Evolutionary conservation across 1,140 invertebrate genomes (phyloP), one percentile per base, ranked within the genome.

Genomic region (Drosophila serrata): DNA sequence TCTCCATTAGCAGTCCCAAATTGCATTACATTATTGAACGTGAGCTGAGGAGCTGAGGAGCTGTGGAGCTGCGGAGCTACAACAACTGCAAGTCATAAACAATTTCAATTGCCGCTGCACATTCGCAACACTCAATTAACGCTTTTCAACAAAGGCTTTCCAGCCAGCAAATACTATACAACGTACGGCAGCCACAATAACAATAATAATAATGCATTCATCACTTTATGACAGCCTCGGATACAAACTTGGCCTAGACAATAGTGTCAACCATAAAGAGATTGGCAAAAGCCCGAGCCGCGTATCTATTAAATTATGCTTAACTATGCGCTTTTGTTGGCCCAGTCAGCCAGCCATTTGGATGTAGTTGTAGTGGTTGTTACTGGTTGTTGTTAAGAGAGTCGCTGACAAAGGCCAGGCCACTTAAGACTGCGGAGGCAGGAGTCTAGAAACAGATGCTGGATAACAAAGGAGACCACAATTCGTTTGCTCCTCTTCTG

Each of bases 41-140:
- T 48, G 76, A 61, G 48, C 42, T 27, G 13, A 29, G 72, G 42
- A 49, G 24, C 24, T 9, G 3, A 53, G 9, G 40, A 27, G 42
- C 29, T 22, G 31, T 7, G 17, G 19, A 27, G 46, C 29, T 53
- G 19, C 6, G 13, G 31, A 27, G 45, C 68, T 63, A 43, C 56
- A 60, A 42, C 84, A 90, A 85, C 78, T 90, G 86, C 86, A 90
- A 90, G 85, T 90, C 85, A 90, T 90, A 90, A 90, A 90, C 86
- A 90, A 90, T 90, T 90, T 84, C 85, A 90, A 88, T 90, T 88
- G 85, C 85, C 77, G 85, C 78, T 90, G 85, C 81, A 85, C 85
- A 90, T 90, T 90, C 85, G 85, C 85, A 90, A 90, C 85, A 90
- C 85, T 90, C 85, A 90, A 90, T 90, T 90, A 90, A 90, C 85